Conservation (phyloP, 2,113 vertebrate species). For the Helogale parvula region DNA sequence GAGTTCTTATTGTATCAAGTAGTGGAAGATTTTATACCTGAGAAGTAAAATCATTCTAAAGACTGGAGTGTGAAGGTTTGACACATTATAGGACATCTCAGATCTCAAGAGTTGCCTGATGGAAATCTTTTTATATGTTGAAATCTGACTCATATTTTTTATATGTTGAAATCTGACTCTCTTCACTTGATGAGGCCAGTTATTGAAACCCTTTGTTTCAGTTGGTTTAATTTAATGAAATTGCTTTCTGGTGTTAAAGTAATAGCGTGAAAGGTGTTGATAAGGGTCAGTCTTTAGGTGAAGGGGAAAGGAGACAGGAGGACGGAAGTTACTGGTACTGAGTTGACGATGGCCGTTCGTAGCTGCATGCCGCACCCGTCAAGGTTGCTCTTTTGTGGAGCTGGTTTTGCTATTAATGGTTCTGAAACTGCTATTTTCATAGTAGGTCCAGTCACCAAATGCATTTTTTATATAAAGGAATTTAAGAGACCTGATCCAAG, state of each 20-base stretch:
- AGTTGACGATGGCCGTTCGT: neutral
- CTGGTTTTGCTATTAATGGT: conserved; percentile 1
- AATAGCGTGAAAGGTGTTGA: neutral
- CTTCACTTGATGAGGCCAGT: neutral
- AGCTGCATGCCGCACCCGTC: neutral
- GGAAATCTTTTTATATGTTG: neutral
- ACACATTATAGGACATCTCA: neutral
- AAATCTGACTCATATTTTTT: conserved; percentile 24
- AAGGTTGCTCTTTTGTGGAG: neutral
- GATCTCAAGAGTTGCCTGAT: neutral
- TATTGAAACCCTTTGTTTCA: neutral
- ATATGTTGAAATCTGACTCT: conserved; percentile 5
- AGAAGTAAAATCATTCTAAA: neutral
- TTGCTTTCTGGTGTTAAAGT: neutral
- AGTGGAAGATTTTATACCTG: conserved; percentile 8
- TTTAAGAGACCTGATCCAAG: neutral
- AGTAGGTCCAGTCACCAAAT: neutral
- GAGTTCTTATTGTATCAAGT: conserved; percentile 14
- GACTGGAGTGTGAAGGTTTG: conserved; percentile 1
- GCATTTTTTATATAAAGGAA: conserved; percentile 16
- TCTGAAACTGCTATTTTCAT: neutral
- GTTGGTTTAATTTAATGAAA: neutral
- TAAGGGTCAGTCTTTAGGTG: neutral
- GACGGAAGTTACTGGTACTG: neutral
- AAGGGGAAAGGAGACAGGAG: neutral